Percentiles rank a stretch among this genome's conserved stretches.
Evolutionary conservation across 2,797 vertebrate genomes (phyloP).

Genomic region (Protosalanx chinensis): DNA sequence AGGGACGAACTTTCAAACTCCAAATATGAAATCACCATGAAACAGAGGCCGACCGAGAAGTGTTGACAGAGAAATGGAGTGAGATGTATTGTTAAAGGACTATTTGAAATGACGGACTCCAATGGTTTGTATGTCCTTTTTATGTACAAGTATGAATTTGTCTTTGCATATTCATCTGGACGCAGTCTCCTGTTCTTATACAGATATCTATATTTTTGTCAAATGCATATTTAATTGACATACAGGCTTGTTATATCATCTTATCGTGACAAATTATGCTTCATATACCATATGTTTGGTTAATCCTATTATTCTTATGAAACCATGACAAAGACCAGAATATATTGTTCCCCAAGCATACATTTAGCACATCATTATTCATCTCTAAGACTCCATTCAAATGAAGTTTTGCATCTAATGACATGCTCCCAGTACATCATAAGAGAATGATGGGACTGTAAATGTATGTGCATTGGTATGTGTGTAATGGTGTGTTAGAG

Average conservation of each 20-base stretch:
- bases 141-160: background rate
- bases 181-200: background rate
- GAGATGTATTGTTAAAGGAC: constrained; percentile 27
- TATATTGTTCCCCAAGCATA: constrained; percentile 2
- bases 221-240: background rate
- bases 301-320: background rate
- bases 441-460: constrained; percentile 23
- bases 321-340: background rate
- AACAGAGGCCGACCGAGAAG: constrained; percentile 22
- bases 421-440: constrained; percentile 39
- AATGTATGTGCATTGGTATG: constrained; percentile 12
- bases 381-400: constrained; percentile 32
- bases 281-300: constrained; percentile 10
- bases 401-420: constrained; percentile 51
- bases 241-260: constrained; percentile 14
- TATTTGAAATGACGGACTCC: constrained; percentile 23
- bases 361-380: constrained; percentile 49
- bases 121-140: constrained; percentile 10
- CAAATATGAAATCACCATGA: constrained; percentile 49
- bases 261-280: constrained; percentile 20
- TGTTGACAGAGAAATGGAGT: constrained; percentile 26
- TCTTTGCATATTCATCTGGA: background rate
- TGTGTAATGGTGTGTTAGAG: background rate
- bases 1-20: constrained; percentile 54
- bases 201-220: too few species aligned